These are phyloP conservation scores for Bimastos eiseni DNA, from an alignment of 2,888 invertebrate genomes.

Conservation along the genomic window DNA sequence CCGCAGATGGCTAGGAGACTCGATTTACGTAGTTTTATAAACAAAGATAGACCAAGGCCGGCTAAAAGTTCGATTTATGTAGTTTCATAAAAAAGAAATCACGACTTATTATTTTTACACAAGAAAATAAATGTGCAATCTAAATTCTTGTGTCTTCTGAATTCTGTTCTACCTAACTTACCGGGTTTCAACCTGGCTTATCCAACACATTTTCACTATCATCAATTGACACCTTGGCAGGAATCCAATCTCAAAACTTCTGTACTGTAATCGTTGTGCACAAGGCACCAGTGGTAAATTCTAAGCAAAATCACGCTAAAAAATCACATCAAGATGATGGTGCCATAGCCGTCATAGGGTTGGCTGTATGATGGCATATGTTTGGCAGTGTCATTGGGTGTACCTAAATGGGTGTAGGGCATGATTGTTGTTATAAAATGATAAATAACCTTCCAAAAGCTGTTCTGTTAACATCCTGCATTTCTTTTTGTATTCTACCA, in stretches of 20 bases:
- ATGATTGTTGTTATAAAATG: background rate
- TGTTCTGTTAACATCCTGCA: background rate
- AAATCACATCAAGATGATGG: background rate
- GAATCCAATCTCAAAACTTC: too few relatives aligned
- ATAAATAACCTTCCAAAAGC: background rate
- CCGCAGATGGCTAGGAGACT: too few relatives aligned
- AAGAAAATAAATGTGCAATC: too few relatives aligned
- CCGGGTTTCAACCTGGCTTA: background rate
- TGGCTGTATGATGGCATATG: too few relatives aligned
- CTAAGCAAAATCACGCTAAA: too few relatives aligned
- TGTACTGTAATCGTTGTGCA: too few relatives aligned
- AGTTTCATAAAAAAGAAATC: too few relatives aligned
- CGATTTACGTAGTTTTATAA: too few relatives aligned
- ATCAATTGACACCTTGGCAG: background rate
- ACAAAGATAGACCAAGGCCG: too few relatives aligned
- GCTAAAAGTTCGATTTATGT: too few relatives aligned
- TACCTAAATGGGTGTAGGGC: background rate
- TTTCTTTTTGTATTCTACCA: background rate
- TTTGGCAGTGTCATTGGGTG: background rate
- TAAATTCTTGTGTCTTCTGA: background rate
- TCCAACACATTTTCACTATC: background rate
- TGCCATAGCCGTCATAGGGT: background rate
- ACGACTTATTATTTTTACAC: too few relatives aligned
- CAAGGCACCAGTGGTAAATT: too few relatives aligned
- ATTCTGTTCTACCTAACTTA: background rate